Evolutionary conservation across 2,888 invertebrate genomes (phyloP), one percentile per base, ranked within the genome.

Genomic region (Drosophila subsilvestris): DNA sequence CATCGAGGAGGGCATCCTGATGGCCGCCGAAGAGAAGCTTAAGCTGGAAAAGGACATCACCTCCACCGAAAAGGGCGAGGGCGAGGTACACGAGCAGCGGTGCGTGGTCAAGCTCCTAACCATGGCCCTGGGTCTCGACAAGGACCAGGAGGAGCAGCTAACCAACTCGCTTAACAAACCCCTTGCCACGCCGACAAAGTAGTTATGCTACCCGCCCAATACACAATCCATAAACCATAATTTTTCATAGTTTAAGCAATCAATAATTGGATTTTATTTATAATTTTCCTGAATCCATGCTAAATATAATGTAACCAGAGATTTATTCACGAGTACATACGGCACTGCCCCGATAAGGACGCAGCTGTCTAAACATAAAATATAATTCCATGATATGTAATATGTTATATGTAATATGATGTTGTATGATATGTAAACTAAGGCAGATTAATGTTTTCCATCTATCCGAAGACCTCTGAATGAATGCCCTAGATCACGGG

Each of bases 1-100:
- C 12, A 97, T 99, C 76, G 98, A 99, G 92, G 98, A 98, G 91
- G 97, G 96, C 43, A 99, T 99, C 94, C 94, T 96, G 86, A 94
- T 96, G 89, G 95, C 98, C 86, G 98, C 98, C 20, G 95, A 96
- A 91, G 97, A 97, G 90, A 99, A 99, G 91, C 94, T 99, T 29
- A 96, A 96, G 89, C 93, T 99, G 25, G 99, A 99, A 92, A 95
- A 96, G 90, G 97, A 98, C 91, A 95, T 99, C n/a, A 91, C 90
- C 50, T 79, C 88, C 17, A 86, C 43, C 10, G 95, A 95, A 72
- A 96, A 96, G 79, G 93, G 93, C 18, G 88, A 90, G 53, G 86
- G 93, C 20, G 88, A 90, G 54, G 86, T 90, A 8, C 93, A 95
- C 4, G 96, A 96, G 83, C 95, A 95, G 77, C 96, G 95, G 90